Conservation (phyloP, 2,797 vertebrate species). For the Falco columbarius region DNA sequence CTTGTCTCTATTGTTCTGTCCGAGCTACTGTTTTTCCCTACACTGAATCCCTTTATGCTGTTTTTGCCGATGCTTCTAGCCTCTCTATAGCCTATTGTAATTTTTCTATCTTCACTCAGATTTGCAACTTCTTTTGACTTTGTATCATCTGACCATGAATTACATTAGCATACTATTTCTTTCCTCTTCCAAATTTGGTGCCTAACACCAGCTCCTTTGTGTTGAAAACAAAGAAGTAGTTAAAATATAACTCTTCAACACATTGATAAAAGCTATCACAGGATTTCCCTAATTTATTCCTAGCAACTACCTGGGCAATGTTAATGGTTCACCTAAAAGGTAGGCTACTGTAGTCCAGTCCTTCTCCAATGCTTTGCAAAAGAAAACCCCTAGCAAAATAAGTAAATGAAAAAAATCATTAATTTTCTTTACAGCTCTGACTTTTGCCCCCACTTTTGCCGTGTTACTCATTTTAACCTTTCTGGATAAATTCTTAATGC, state of each 20-base stretch:
- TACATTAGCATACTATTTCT: slow-evolving; percentile 54
- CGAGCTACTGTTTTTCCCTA: slow-evolving; percentile 40
- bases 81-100: slow-evolving; percentile 53
- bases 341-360: background rate
- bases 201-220: slow-evolving; percentile 43
- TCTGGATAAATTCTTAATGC: background rate
- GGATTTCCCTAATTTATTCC: slow-evolving; percentile 9
- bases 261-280: slow-evolving; percentile 1
- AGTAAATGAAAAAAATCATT: background rate
- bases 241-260: slow-evolving; percentile 23
- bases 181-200: slow-evolving; percentile 39
- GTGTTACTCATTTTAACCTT: background rate
- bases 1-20: slow-evolving; percentile 63
- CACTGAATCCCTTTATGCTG: slow-evolving; percentile 54
- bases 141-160: slow-evolving; percentile 63
- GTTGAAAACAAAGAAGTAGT: slow-evolving; percentile 44
- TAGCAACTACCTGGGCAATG: background rate
- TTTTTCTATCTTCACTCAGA: slow-evolving; percentile 54
- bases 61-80: slow-evolving; percentile 11
- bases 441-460: background rate
- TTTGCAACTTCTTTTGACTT: slow-evolving; percentile 64
- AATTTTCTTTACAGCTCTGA: background rate
- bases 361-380: background rate
- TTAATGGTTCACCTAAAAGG: background rate
- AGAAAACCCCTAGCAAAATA: background rate